Evolutionary conservation across 1,140 invertebrate species (phyloP), one percentile per base, ranked within the genome.

Genomic region (Drosophila pachea): DNA sequence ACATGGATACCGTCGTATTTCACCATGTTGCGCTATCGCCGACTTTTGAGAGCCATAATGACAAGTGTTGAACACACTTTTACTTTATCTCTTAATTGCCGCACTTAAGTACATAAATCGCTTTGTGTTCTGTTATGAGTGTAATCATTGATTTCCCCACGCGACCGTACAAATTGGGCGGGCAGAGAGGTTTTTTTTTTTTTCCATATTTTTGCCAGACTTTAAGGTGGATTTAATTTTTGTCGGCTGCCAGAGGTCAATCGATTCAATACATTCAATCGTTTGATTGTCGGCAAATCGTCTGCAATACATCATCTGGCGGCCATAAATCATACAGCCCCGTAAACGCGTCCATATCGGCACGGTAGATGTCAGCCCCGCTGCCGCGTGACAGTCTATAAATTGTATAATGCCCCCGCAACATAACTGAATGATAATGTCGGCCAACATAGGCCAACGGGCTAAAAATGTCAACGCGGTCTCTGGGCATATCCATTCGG

Each of bases 121-220:
- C 67, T 75, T 75, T 53, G 35, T 35, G 42, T 43, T 11, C 58
- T 29, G 32, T 55, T 64, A 62, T 64, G 58, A 66, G 53, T 64
- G 63, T 81, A 81, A 81, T 81, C 62, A 77, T 53, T 83, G 79
- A 84, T 84, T 82, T 83, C 56, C 52, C 36, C 38, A 67, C 62
- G 66, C 58, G 72, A 75, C 59, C 54, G 64, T 81, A 81, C 70
- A 70, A 22, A 22, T 22, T n/a, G n/a, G n/a, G n/a, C n/a, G n/a
- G n/a, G n/a, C n/a, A n/a, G n/a, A 3, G 22, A 22, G 22, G 22
- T 1, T 22, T 22, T 2, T 3, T 22, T 3, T 22, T 22, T 22
- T n/a, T n/a, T n/a, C n/a, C n/a, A n/a, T 22, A 22, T 3, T 22
- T 22, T 3, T 43, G 40, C 40, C 40, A 7, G 12, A 43, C 12